These are phyloP conservation scores for Idaea aversata DNA, from an alignment of 2,888 invertebrate species.

Conservation along the genomic window DNA sequence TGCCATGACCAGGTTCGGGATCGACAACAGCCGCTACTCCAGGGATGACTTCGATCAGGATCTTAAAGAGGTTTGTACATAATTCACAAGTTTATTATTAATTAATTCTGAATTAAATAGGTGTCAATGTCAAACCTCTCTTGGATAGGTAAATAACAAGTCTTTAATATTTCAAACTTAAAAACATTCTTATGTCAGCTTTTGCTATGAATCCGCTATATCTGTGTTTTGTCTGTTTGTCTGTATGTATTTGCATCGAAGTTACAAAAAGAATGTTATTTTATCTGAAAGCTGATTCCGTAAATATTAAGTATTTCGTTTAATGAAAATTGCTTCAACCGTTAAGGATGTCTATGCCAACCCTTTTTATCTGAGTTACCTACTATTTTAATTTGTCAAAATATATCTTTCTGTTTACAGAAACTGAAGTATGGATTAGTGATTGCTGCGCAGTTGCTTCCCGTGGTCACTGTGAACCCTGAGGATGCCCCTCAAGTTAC, in stretches of 20 bases:
- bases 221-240: too few relatives aligned
- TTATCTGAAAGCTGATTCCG: too few relatives aligned
- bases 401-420: conserved; percentile 32
- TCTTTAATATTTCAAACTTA: too few relatives aligned
- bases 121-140: not conserved
- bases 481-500: conserved; percentile 44
- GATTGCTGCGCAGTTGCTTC: conserved; percentile 44
- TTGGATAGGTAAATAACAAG: too few relatives aligned
- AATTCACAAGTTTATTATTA: not conserved
- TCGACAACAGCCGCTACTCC: conserved; percentile 40
- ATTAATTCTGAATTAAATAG: not conserved
- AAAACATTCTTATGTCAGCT: too few relatives aligned
- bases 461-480: conserved; percentile 53
- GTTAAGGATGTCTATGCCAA: too few relatives aligned
- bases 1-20: conserved; percentile 35
- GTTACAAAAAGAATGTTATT: too few relatives aligned
- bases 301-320: too few relatives aligned
- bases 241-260: too few relatives aligned
- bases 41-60: conserved; percentile 43
- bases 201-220: too few relatives aligned
- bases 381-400: not conserved
- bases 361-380: not conserved
- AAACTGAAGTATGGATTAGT: conserved; percentile 40
- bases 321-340: too few relatives aligned
- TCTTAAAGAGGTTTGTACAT: conserved; percentile 34